phyloP scores from a whole-genome alignment of 2,113 vertebrate species.

The Mionectes macconnelli region DNA sequence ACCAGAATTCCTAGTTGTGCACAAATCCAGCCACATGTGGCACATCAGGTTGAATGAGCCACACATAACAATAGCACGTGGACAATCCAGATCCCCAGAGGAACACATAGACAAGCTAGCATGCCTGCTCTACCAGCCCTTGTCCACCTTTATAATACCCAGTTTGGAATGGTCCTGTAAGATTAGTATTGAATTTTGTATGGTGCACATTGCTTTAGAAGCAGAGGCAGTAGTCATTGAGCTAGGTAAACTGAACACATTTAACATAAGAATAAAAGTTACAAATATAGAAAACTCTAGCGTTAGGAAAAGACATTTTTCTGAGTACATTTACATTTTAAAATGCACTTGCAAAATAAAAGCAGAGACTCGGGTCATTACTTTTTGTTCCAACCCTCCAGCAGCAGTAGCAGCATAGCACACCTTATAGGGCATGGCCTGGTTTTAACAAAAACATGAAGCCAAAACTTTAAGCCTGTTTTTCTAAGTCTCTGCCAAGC shows the following conservation, averaged over 20 bases:
- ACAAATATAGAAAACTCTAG: neutral
- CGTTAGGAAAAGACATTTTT: neutral
- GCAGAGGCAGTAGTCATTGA: neutral
- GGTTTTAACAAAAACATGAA: slow-evolving; percentile 6
- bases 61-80: neutral
- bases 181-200: neutral
- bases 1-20: neutral
- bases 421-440: neutral
- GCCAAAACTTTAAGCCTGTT: neutral
- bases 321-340: neutral
- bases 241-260: neutral
- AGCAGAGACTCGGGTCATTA: neutral
- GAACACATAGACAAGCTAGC: neutral
- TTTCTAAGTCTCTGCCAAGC: slow-evolving; percentile 1
- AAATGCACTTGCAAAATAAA: neutral
- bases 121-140: neutral
- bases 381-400: neutral
- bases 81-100: neutral
- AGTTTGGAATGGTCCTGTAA: neutral
- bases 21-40: neutral
- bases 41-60: neutral
- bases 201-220: neutral
- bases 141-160: neutral
- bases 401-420: neutral
- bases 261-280: neutral